Evolutionary conservation across 2,888 invertebrate species (phyloP), one percentile per base, ranked within the genome.

Genomic region (Rotaria sp.): DNA sequence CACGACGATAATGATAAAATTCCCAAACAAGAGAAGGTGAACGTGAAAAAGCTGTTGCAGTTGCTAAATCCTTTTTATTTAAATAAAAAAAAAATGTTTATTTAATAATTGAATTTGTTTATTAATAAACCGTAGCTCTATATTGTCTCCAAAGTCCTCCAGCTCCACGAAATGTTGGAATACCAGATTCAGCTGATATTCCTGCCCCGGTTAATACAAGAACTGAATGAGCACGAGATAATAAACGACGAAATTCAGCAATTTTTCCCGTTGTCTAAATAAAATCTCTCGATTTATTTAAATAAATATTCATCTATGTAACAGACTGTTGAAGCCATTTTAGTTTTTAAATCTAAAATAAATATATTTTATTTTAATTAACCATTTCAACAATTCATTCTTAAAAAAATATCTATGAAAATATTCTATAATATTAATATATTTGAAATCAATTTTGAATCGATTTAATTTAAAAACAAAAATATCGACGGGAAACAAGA

Each of bases 11-110:
- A 89, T 95, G 95, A 90, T 96, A 96, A 92, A 96, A 96, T 90
- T 96, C 95, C 96, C 96, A 96, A 50, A 96, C 95, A 50, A 95
- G 92, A 48, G 94, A 94, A 0, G 95, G 95, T 89, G 94, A 94
- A 10, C 92, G 91, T 86, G 90, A 91, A 90, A 95, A 95, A 0
- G 95, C 95, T 89, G 92, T 92, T 45, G 94, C 94, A 26, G 94
- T 94, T 35, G 92, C 92, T 59, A 92, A 88, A 87, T 91, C 90
- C 90, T 80, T 59, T 59, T n/a, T 59, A 75, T 26, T 7, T 41
- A 45, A 13, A 41, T 10, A 75, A 26, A 26, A 41, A 13, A 41
- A 41, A 24, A 18, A 26, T 30, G 1, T 18, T 15, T 13, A 74
- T 18, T n/a, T 38, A 1, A 15, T 4, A 52, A 21, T 45, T n/a